Conservation (phyloP, 37 sponge, comb jelly and placozoan genomes). For the Aplysina aerophoba region DNA sequence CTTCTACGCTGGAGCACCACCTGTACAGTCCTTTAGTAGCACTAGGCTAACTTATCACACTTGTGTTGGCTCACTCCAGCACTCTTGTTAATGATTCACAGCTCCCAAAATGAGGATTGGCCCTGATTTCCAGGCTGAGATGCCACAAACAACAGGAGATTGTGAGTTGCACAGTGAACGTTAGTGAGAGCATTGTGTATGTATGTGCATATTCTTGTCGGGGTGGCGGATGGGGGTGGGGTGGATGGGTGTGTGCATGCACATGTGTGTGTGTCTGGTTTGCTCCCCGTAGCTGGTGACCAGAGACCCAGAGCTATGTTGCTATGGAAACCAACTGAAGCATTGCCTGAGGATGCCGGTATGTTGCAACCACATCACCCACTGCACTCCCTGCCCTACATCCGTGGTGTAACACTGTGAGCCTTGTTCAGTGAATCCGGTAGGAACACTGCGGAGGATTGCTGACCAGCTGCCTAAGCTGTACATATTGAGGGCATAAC, state of each 20-base stretch:
- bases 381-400: background rate
- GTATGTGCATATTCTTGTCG: slow-evolving; percentile 5
- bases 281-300: background rate
- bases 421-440: no score
- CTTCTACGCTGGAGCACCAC: no score
- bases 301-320: background rate
- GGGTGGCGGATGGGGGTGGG: background rate
- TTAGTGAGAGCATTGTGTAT: background rate
- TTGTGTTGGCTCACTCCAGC: no score
- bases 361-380: background rate
- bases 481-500: no score
- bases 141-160: background rate
- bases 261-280: slow-evolving; percentile 21
- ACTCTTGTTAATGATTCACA: background rate
- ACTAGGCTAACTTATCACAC: no score
- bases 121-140: background rate
- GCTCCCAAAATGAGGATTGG: slow-evolving; percentile 22
- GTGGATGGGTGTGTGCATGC: background rate
- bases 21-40: no score
- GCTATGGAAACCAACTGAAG: slow-evolving; percentile 19
- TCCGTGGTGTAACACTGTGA: no score
- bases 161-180: background rate
- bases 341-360: slow-evolving; percentile 10
- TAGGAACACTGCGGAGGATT: no score
- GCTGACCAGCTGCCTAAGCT: no score